Conservation (phyloP, 2,888 invertebrate species). For the Cyaniris semiargus region DNA sequence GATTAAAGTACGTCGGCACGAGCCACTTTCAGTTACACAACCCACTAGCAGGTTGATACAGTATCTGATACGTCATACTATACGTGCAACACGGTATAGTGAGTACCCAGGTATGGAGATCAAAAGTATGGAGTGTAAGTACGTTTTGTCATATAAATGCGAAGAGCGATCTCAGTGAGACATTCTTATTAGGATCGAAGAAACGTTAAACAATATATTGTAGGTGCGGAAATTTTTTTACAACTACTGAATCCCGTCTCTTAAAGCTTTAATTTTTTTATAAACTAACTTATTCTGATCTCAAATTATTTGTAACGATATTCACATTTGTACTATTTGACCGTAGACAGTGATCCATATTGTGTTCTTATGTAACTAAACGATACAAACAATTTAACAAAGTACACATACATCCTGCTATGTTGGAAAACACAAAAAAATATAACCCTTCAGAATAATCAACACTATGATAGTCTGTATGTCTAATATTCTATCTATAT, state of each 20-base stretch:
- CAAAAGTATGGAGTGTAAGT: conserved; percentile 26
- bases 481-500: neutral
- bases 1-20: neutral
- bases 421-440: neutral
- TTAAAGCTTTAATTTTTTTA: neutral
- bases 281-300: neutral
- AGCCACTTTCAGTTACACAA: neutral
- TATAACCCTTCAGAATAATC: neutral
- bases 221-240: neutral
- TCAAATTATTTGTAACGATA: conserved; percentile 16
- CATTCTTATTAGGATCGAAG: neutral
- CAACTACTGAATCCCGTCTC: neutral
- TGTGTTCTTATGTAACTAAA: neutral
- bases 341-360: neutral
- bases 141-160: conserved; percentile 20
- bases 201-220: neutral
- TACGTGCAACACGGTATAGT: neutral
- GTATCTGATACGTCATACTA: too few species aligned
- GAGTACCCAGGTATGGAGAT: conserved; percentile 5
- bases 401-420: neutral
- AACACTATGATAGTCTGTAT: neutral
- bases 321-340: conserved; percentile 13
- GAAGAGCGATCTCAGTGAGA: neutral
- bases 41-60: neutral
- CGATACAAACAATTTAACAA: neutral